These are phyloP conservation scores for Tonatia bakeri DNA, from an alignment of 2,113 vertebrate genomes.

Conservation along the genomic window DNA sequence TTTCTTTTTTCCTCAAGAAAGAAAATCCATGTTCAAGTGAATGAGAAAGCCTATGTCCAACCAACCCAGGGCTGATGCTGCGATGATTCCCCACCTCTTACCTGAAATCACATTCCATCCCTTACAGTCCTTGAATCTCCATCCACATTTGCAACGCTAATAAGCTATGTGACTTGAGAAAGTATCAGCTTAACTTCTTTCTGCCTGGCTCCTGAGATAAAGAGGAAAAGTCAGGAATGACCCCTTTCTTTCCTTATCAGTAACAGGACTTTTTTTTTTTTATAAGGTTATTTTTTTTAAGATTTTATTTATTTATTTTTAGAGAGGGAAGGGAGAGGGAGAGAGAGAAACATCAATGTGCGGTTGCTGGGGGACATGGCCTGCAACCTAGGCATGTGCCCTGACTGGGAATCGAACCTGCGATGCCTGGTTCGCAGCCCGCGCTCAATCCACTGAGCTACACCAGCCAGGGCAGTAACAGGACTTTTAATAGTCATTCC, in stretches of 20 bases:
- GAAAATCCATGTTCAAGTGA: not conserved
- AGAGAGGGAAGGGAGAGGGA: too few species aligned
- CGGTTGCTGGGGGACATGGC: too few species aligned
- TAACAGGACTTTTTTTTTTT: not conserved
- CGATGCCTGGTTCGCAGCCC: too few species aligned
- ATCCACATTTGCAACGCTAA: not conserved
- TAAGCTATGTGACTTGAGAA: not conserved
- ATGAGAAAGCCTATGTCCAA: not conserved
- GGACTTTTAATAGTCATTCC: not conserved
- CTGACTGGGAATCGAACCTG: too few species aligned
- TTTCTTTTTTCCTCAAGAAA: not conserved
- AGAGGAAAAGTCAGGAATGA: not conserved
- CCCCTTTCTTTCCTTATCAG: not conserved
- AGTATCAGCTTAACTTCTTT: not conserved
- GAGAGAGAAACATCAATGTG: too few species aligned
- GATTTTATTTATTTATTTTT: too few species aligned
- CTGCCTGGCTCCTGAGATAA: not conserved
- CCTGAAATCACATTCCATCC: not conserved
- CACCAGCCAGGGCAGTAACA: too few species aligned
- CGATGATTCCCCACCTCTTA: too few species aligned
- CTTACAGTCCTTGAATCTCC: not conserved
- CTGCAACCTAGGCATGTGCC: too few species aligned
- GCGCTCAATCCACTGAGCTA: too few species aligned
- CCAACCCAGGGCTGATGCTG: not conserved
- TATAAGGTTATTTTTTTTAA: too few species aligned